These are phyloP conservation scores for Tenebrosternarchus preto DNA, from an alignment of 2,113 vertebrate genomes.

Conservation along the genomic window DNA sequence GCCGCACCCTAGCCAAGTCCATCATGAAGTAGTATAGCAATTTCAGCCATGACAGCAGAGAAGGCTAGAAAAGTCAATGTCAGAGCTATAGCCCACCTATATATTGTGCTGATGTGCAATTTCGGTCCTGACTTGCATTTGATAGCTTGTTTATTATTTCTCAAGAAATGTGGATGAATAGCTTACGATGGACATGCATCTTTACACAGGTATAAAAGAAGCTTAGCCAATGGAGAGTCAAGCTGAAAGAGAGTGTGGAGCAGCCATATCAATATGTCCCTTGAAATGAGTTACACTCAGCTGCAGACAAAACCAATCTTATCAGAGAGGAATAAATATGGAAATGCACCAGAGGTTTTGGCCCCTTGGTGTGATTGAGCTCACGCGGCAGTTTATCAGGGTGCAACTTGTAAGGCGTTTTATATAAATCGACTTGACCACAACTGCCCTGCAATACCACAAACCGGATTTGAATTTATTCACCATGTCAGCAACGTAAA, in stretches of 20 bases:
- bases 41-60: constrained; percentile 58
- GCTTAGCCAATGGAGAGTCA: not conserved
- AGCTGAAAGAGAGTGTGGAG: not conserved
- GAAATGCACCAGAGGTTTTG: constrained; percentile 62
- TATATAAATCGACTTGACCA: constrained; percentile 71
- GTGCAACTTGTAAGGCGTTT: constrained; percentile 43
- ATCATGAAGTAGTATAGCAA: constrained; percentile 60
- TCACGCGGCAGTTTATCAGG: constrained; percentile 62
- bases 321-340: constrained; percentile 65
- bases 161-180: constrained; percentile 52
- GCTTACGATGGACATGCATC: constrained; percentile 46
- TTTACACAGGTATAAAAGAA: constrained; percentile 38
- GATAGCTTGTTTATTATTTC: constrained; percentile 61
- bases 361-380: constrained; percentile 55
- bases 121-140: constrained; percentile 50
- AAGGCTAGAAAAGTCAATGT: constrained; percentile 46
- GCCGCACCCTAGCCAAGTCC: constrained; percentile 48
- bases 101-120: constrained; percentile 55
- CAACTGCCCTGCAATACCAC: constrained; percentile 60
- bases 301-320: constrained; percentile 56
- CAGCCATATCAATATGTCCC: constrained; percentile 59
- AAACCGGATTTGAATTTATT: constrained; percentile 62
- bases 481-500: constrained; percentile 25
- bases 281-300: constrained; percentile 53
- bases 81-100: constrained; percentile 50